Percentiles rank a stretch among this genome's conserved stretches.
Conservation (phyloP, 1,140 invertebrate species). For the Mya arenaria region DNA sequence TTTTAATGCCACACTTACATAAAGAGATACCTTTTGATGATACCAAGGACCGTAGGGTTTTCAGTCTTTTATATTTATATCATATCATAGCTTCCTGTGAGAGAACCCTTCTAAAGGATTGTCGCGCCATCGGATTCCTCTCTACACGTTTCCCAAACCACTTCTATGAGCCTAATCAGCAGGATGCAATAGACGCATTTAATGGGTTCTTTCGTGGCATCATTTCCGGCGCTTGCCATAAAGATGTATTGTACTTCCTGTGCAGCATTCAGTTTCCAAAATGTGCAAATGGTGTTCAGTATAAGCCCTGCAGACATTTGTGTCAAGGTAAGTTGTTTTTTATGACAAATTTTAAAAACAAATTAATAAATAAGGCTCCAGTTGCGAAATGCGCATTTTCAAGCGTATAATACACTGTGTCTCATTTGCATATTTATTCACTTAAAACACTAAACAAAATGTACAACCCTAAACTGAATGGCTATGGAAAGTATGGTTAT, state of each 20-base stretch:
- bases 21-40: too few species aligned
- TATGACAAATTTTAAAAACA: background rate
- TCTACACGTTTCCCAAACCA: slow-evolving; percentile 32
- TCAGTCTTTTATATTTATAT: too few species aligned
- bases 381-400: background rate
- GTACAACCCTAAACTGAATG: too few species aligned
- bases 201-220: background rate
- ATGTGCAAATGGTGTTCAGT: slow-evolving; percentile 3
- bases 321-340: slow-evolving; percentile 32
- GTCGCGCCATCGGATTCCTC: slow-evolving; percentile 3
- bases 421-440: too few species aligned
- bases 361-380: background rate
- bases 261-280: slow-evolving; percentile 46
- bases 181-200: background rate
- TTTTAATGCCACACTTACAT: too few species aligned
- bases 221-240: background rate
- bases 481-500: too few species aligned
- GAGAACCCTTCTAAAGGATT: background rate
- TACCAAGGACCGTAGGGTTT: too few species aligned
- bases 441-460: too few species aligned
- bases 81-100: slow-evolving; percentile 14
- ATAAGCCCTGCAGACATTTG: slow-evolving; percentile 27
- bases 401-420: too few species aligned
- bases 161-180: slow-evolving; percentile 6
- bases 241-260: slow-evolving; percentile 19